A percentile compares a stretch with the other conserved stretches of the same genome.
phyloP scores from a whole-genome alignment of 2,888 invertebrate genomes.

The Pogonocherus hispidulus region DNA sequence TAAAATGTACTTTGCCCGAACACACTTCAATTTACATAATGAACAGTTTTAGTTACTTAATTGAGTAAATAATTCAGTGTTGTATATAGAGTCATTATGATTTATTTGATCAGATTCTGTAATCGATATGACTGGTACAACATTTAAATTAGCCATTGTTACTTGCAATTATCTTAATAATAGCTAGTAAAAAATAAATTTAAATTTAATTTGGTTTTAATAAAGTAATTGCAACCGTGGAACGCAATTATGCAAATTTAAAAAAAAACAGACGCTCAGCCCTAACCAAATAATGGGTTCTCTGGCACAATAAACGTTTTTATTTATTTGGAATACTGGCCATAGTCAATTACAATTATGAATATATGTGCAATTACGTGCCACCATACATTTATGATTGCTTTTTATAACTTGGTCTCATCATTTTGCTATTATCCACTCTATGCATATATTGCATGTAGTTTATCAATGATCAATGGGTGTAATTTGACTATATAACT shows the following conservation, averaged over 20 bases:
- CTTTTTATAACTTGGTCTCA: too few relatives aligned
- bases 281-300: conserved; percentile 8
- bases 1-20: background rate
- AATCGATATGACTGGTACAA: conserved; percentile 22
- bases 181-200: conserved; percentile 8
- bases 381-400: too few relatives aligned
- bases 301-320: background rate
- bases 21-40: background rate
- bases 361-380: background rate
- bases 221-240: conserved; percentile 4
- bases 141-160: conserved; percentile 20
- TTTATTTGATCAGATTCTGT: background rate
- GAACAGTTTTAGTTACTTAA: conserved; percentile 6
- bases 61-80: conserved; percentile 1
- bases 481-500: too few relatives aligned
- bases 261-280: background rate
- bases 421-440: too few relatives aligned
- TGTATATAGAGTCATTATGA: conserved; percentile 5
- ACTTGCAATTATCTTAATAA: conserved; percentile 17
- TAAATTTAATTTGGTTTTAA: conserved; percentile 12
- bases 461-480: too few relatives aligned
- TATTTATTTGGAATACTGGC: background rate
- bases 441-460: too few relatives aligned
- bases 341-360: conserved; percentile 7
- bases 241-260: conserved; percentile 15